Conservation (phyloP, 2,113 vertebrate genomes). For the Pontoporia blainvillei region DNA sequence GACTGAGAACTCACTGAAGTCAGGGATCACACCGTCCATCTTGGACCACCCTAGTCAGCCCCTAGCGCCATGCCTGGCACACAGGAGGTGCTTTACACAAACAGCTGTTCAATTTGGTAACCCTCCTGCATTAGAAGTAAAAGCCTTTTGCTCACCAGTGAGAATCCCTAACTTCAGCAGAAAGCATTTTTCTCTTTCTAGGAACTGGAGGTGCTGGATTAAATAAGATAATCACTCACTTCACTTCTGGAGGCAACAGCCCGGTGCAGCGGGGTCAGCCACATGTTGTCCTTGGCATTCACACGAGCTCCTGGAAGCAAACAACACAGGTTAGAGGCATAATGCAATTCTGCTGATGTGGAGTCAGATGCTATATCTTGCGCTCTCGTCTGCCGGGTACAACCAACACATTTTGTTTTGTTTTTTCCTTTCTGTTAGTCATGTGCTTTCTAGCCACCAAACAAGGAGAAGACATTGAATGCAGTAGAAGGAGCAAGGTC, state of each 20-base stretch:
- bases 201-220: not conserved
- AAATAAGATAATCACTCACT: constrained; percentile 80
- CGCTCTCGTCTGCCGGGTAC: not conserved
- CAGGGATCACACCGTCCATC: not conserved
- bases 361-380: not conserved
- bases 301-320: constrained; percentile 91
- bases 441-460: not conserved
- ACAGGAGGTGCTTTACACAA: not conserved
- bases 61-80: not conserved
- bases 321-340: constrained; percentile 63
- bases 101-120: not conserved
- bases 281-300: constrained; percentile 99
- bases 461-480: not conserved
- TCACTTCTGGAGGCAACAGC: constrained; percentile 96
- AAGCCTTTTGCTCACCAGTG: not conserved
- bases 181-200: not conserved
- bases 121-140: not conserved
- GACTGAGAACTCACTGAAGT: not conserved
- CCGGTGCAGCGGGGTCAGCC: constrained; percentile 97
- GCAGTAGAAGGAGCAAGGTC: not conserved
- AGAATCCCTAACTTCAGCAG: not conserved
- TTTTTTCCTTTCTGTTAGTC: not conserved
- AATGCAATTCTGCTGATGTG: not conserved
- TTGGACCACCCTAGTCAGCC: not conserved
- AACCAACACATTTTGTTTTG: not conserved